Evolutionary conservation across 2,888 invertebrate genomes (phyloP).

Genomic region (Pelosia muscerda): DNA sequence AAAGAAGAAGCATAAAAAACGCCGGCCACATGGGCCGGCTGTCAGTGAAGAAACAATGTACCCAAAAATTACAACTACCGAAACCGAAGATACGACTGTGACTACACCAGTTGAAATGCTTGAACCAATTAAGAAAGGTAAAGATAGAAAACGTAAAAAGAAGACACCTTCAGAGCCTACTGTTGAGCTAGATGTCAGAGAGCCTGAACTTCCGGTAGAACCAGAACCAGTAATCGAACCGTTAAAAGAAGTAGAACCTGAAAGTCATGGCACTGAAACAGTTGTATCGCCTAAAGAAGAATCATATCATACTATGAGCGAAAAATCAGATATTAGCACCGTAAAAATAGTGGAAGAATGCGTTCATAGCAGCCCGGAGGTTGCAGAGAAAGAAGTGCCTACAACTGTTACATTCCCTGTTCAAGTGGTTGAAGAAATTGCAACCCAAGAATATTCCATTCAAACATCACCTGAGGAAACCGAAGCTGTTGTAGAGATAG

Average conservation of each 20-base stretch:
- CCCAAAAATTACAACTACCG: constrained; percentile 74
- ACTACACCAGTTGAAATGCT: constrained; percentile 65
- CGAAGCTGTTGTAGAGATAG: constrained; percentile 65
- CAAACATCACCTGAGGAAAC: constrained; percentile 88
- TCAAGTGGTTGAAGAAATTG: constrained; percentile 86
- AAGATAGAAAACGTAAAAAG: constrained; percentile 83
- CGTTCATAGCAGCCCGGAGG: constrained; percentile 84
- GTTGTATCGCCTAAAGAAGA: constrained; percentile 86
- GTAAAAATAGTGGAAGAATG: constrained; percentile 90
- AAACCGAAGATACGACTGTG: constrained; percentile 71
- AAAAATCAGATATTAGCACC: constrained; percentile 85
- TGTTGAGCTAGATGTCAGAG: constrained; percentile 43
- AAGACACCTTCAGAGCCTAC: constrained; percentile 72
- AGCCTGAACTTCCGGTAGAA: constrained; percentile 14
- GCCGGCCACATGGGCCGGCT: constrained; percentile 68
- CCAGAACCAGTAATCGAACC: constrained; percentile 32
- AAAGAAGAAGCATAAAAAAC: constrained; percentile 85
- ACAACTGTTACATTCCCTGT: constrained; percentile 86
- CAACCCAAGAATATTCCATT: constrained; percentile 85
- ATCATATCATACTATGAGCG: constrained; percentile 87
- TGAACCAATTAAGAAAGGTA: constrained; percentile 65
- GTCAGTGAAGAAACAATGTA: constrained; percentile 78
- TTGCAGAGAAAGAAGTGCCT: constrained; percentile 77
- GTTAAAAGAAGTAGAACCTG: constrained; percentile 63
- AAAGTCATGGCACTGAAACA: constrained; percentile 81